A percentile compares a stretch with the other conserved stretches of the same genome.
Evolutionary conservation across 2,797 vertebrate species (phyloP).

Genomic region (Coranthus polyacanthus): DNA sequence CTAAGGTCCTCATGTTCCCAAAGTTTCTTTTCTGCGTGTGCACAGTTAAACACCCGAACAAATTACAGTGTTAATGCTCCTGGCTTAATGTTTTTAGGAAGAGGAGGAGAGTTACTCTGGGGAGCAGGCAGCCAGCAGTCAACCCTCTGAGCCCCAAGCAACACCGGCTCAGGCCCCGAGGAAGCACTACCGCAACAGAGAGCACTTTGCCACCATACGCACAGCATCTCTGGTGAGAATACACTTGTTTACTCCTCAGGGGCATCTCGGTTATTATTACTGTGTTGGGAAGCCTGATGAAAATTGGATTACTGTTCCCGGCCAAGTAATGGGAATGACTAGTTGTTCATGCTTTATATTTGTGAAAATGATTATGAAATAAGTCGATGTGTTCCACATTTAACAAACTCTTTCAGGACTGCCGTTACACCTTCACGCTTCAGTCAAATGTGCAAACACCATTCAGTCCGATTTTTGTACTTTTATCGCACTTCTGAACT

Average conservation of each 20-base stretch:
- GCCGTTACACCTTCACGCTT: background rate
- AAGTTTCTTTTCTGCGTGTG: background rate
- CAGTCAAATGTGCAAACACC: background rate
- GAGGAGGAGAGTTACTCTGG: constrained; percentile 93
- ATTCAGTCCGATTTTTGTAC: background rate
- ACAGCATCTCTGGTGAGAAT: constrained; percentile 94
- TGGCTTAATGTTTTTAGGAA: constrained; percentile 72
- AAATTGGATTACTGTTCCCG: too few species aligned
- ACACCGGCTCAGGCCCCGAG: constrained; percentile 89
- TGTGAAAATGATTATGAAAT: background rate
- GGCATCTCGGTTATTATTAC: background rate
- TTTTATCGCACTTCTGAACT: background rate
- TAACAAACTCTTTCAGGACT: background rate
- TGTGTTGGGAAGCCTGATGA: background rate
- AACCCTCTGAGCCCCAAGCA: constrained; percentile 90
- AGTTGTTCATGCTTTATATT: constrained; percentile 1
- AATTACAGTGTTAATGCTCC: constrained; percentile 10
- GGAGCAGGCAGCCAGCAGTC: constrained; percentile 88
- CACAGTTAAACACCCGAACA: background rate
- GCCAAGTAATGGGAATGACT: background rate
- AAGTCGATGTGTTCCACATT: background rate
- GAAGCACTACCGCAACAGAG: constrained; percentile 96
- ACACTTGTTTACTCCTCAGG: background rate
- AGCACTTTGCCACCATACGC: constrained; percentile 99
- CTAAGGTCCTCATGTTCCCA: background rate